Evolutionary conservation across 2,888 invertebrate species (phyloP).

Genomic region (Unio pictorum): DNA sequence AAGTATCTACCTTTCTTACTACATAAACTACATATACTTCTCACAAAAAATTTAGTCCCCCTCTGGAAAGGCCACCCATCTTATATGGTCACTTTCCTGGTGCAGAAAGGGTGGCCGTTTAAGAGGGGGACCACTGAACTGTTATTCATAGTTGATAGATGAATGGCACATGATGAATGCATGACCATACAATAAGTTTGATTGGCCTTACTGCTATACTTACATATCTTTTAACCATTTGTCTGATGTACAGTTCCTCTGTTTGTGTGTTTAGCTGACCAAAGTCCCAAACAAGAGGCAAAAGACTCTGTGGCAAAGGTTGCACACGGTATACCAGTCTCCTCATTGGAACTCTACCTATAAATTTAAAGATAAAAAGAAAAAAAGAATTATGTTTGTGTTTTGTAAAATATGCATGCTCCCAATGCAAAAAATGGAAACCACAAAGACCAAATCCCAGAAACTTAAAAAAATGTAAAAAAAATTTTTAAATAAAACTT

Average conservation of each 20-base stretch:
- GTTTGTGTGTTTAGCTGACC: constrained; percentile 48
- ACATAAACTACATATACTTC: too few relatives aligned
- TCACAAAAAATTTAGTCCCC: too few relatives aligned
- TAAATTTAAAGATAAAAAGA: constrained; percentile 16
- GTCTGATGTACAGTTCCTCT: constrained; percentile 56
- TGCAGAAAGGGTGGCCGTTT: too few relatives aligned
- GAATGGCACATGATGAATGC: too few relatives aligned
- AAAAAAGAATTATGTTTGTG: neutral
- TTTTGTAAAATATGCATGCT: neutral
- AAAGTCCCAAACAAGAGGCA: constrained; percentile 67
- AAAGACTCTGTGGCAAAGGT: constrained; percentile 58
- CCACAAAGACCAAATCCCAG: neutral
- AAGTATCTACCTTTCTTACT: too few relatives aligned
- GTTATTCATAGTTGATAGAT: too few relatives aligned
- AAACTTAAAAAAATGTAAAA: too few relatives aligned
- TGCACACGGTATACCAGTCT: constrained; percentile 63
- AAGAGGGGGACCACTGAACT: too few relatives aligned
- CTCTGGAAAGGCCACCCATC: too few relatives aligned
- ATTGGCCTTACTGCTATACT: constrained; percentile 8
- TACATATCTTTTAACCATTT: constrained; percentile 58
- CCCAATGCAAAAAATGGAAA: neutral
- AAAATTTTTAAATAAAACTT: too few relatives aligned
- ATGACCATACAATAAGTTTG: too few relatives aligned
- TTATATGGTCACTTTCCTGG: too few relatives aligned
- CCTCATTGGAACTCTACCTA: constrained; percentile 59